Evolutionary conservation across 1,140 invertebrate species (phyloP).

Genomic region (Araneus ventricosus): DNA sequence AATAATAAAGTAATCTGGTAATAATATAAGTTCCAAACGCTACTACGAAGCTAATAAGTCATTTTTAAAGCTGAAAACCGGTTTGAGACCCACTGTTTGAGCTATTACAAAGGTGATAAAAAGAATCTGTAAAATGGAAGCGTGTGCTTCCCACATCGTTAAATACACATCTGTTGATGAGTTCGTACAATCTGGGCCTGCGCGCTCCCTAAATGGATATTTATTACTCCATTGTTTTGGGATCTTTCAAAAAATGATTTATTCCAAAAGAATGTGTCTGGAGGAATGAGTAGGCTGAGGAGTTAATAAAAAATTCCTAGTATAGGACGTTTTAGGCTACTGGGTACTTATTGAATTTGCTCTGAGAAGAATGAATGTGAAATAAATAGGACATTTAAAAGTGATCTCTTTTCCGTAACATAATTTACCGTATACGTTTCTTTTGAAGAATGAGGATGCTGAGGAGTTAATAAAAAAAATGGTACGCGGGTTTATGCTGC

Average conservation of each 20-base stretch:
- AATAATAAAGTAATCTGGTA: not conserved
- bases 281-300: not conserved
- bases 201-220: constrained; percentile 45
- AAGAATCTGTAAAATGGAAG: constrained; percentile 51
- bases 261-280: not conserved
- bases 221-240: constrained; percentile 64
- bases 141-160: constrained; percentile 39
- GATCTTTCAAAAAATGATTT: constrained; percentile 16
- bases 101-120: constrained; percentile 18
- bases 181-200: constrained; percentile 17
- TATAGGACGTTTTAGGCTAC: not conserved
- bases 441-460: too few relatives aligned
- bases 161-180: constrained; percentile 59
- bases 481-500: too few relatives aligned
- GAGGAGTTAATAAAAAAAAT: too few relatives aligned
- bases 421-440: too few relatives aligned
- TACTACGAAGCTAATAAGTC: not conserved
- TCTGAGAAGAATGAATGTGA: not conserved
- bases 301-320: not conserved
- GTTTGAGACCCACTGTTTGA: constrained; percentile 7
- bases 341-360: not conserved
- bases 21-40: constrained; percentile 16
- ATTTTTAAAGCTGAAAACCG: constrained; percentile 23
- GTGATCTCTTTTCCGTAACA: too few relatives aligned
- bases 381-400: not conserved